Evolutionary conservation across 2,113 vertebrate species (phyloP).

Genomic region (Erythrolamprus reginae): DNA sequence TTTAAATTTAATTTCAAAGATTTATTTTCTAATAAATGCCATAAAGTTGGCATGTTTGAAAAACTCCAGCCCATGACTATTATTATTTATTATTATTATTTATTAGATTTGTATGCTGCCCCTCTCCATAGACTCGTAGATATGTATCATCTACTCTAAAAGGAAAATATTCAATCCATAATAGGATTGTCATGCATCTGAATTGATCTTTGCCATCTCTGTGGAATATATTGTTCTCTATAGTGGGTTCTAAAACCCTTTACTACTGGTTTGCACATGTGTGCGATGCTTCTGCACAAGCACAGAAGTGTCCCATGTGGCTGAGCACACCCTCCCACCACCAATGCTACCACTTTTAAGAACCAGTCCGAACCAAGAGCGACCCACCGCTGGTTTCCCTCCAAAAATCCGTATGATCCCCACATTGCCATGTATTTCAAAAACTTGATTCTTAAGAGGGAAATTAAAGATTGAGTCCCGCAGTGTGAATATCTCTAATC

Average conservation of each 20-base stretch:
- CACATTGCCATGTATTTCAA: not conserved
- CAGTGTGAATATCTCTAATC: not conserved
- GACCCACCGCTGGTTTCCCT: too few species aligned
- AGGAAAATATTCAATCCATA: not conserved
- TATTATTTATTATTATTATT: too few species aligned
- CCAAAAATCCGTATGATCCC: not conserved
- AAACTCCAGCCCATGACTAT: not conserved
- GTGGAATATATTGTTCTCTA: not conserved
- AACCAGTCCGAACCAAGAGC: too few species aligned
- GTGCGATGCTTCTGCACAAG: too few species aligned
- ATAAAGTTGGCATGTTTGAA: not conserved
- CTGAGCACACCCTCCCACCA: too few species aligned
- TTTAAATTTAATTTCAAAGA: not conserved
- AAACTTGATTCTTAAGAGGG: not conserved
- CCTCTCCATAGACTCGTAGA: too few species aligned
- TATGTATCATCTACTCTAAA: not conserved
- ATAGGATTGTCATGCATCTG: not conserved
- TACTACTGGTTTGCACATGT: too few species aligned
- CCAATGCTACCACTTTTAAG: too few species aligned
- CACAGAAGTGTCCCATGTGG: too few species aligned
- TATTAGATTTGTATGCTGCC: too few species aligned
- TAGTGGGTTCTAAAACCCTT: too few species aligned
- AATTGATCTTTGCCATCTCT: not conserved
- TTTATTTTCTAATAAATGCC: not conserved
- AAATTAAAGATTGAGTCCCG: not conserved